Evolutionary conservation across 2,113 vertebrate species (phyloP), one percentile per base, ranked within the genome.

Genomic region (Mohoua ochrocephala): DNA sequence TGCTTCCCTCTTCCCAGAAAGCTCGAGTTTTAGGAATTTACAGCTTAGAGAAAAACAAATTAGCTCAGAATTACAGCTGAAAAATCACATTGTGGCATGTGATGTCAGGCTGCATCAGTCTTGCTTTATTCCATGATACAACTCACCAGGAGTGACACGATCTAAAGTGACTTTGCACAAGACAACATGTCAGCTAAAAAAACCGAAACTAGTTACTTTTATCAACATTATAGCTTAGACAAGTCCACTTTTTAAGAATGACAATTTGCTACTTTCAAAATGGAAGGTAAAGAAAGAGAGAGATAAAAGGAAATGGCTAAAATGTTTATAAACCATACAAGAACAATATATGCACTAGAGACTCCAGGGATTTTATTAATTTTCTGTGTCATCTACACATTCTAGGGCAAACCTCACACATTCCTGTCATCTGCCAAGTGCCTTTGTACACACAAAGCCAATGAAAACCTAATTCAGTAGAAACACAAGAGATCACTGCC

Each of bases 131-230:
- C 73, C 16, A 1, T 31, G 82, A 60, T 28, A 44, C 42, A 11
- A 49, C 68, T 82, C 91, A 91, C 84, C 52, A 60, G 73, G 15
- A 80, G 30, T 49, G 96, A 89, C 44, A 74, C 10, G 10, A 90
- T 33, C 77, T 87, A 78, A 96, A 92, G 91, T 79, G 94, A 91
- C 91, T 93, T 95, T 65, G 63, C 57, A 65, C 91, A 95, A 70
- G 41, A 37, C 10, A 18, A 61, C 0, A 2, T 42, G 42, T 35
- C 91, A 88, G 54, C 52, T 71, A 44, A 91, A 69, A 86, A 35
- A 26, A 4, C 70, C 45, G 39, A 75, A 87, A 30, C 19, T 41
- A 76, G 50, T 60, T 26, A 23, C 14, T 60, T 81, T 53, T 69
- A 33, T 28, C 33, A 47, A 57, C 8, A 14, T 37, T 52, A 28